phyloP scores from a whole-genome alignment of 2,113 vertebrate species.

The Verasper variegatus region DNA sequence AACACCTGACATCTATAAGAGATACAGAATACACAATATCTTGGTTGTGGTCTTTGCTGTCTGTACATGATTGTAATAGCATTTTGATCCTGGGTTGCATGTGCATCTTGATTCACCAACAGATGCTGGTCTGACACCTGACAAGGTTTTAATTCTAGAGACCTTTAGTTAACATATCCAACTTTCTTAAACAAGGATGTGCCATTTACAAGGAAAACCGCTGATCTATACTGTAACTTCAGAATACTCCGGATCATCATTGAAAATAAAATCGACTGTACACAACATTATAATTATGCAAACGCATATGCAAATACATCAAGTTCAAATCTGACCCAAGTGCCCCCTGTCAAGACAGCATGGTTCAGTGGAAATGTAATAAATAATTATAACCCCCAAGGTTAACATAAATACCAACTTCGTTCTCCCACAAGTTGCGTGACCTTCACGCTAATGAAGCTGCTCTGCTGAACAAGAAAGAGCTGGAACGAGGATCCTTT shows the following conservation, averaged over 20 bases:
- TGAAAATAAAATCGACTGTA: neutral
- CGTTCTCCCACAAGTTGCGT: neutral
- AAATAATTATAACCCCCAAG: neutral
- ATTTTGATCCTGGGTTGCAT: no score
- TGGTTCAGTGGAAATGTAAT: slow-evolving; percentile 1
- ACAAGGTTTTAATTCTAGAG: no score
- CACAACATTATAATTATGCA: neutral
- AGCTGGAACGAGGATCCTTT: neutral
- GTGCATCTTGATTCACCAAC: no score
- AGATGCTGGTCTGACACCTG: no score
- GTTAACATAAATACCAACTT: slow-evolving; percentile 21
- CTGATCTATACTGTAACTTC: no score
- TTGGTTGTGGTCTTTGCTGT: no score
- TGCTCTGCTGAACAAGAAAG: slow-evolving; percentile 1
- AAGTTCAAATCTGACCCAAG: neutral
- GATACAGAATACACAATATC: no score
- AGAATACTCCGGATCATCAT: neutral
- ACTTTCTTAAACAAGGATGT: no score
- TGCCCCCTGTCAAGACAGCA: neutral
- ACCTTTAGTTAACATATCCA: no score
- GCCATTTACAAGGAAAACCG: no score
- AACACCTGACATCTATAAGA: no score
- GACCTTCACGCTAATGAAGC: slow-evolving; percentile 42
- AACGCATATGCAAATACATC: neutral
- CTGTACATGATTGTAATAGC: no score